Evolutionary conservation across 2,113 vertebrate genomes (phyloP), one percentile per base, ranked within the genome.

Genomic region (Balaeniceps rex): DNA sequence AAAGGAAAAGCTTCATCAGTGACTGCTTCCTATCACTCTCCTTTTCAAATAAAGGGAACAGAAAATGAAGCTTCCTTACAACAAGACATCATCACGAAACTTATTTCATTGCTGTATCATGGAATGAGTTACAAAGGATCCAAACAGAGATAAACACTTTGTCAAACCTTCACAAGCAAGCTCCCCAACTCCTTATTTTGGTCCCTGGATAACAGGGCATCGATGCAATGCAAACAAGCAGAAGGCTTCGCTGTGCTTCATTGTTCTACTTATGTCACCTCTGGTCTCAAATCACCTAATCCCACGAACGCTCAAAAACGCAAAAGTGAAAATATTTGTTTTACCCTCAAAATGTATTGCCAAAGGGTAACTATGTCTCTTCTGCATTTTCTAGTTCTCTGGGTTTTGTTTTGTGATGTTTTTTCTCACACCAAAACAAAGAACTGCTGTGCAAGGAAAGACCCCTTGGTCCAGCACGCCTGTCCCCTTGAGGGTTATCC

Each of bases 261-360:
- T 6, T 86, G 95, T 75, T 97, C 95, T 31, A 54, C 90, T 96
- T 93, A 68, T 47, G 94, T 94, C 95, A 97, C 76, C 86, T 92
- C 65, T 28, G 57, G 52, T 92, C 74, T 86, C 87, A 93, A 86
- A 79, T 69, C 72, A 86, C 25, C 93, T 51, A 15, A 77, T 93
- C 65, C 78, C 64, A 46, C 55, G 47, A 90, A 91, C 17, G 52
- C 85, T 95, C 87, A 87, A 63, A 86, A 95, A 57, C 3, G 36
- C 51, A 42, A 55, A 83, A 93, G 80, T 21, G 60, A 83, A 89
- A 85, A 83, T 55, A 38, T 52, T 52, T 81, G 38, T 81, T 81
- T 92, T 54, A 57, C 34, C 47, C 66, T 93, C 88, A 70, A 36
- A 91, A 77, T 19, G 7, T 52, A 34, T 60, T 17, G 72, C 89